These are phyloP conservation scores for Parasteatoda tepidariorum DNA, from an alignment of 1,140 invertebrate genomes.

Conservation along the genomic window DNA sequence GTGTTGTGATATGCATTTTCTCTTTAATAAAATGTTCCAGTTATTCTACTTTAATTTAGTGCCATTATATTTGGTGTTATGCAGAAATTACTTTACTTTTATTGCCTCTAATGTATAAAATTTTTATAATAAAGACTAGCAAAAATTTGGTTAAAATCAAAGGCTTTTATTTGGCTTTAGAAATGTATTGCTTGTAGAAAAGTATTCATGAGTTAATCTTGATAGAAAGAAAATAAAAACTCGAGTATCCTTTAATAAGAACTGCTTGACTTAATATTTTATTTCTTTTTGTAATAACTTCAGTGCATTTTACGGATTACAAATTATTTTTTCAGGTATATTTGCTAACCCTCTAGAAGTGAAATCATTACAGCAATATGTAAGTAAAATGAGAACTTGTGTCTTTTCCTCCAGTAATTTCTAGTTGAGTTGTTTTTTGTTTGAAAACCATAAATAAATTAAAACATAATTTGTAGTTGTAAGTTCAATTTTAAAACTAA, in stretches of 20 bases:
- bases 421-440: no score
- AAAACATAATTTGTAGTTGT: no score
- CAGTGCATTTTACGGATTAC: neutral
- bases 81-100: no score
- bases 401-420: no score
- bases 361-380: constrained; percentile 45
- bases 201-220: neutral
- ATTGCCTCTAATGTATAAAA: no score
- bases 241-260: neutral
- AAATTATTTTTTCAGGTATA: neutral
- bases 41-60: no score
- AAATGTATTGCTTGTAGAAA: neutral
- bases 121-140: no score
- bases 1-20: no score
- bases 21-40: no score
- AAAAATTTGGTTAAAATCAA: neutral
- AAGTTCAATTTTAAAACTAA: no score
- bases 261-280: neutral
- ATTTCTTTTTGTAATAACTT: neutral
- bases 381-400: constrained; percentile 18
- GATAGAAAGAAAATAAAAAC: neutral
- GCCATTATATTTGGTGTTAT: no score
- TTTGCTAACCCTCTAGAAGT: constrained; percentile 47
- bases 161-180: neutral
- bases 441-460: no score